These are phyloP conservation scores for Salminus brasiliensis DNA, from an alignment of 2,113 vertebrate genomes.

Conservation along the genomic window DNA sequence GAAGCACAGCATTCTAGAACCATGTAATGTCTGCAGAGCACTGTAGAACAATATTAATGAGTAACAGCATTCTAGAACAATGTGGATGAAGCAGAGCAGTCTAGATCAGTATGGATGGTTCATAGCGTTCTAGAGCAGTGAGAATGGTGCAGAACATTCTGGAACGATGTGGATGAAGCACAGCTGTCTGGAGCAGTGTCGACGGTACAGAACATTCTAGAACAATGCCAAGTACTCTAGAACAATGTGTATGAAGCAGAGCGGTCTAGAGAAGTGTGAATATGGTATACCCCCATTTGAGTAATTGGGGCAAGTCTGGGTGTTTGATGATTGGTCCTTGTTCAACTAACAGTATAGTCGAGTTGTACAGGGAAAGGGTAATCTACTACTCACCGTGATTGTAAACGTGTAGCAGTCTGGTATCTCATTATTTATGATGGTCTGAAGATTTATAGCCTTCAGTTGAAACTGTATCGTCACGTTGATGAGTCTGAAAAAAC, in stretches of 20 bases:
- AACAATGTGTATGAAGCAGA: too few relatives aligned
- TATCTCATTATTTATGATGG: constrained; percentile 93
- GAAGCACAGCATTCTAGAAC: neutral
- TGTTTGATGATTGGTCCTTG: neutral
- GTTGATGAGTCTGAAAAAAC: constrained; percentile 81
- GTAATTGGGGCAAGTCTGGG: too few relatives aligned
- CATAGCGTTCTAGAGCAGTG: neutral
- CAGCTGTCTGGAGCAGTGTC: neutral
- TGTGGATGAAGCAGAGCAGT: neutral
- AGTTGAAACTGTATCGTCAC: constrained; percentile 91
- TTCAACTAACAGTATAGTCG: too few relatives aligned
- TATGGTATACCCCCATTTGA: neutral
- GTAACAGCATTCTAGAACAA: neutral
- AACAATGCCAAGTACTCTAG: too few relatives aligned
- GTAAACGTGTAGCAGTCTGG: constrained; percentile 95
- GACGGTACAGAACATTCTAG: neutral
- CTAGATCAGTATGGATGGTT: neutral
- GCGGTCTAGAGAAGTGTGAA: neutral
- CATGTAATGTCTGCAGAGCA: neutral
- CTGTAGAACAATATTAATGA: too few relatives aligned
- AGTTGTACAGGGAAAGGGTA: neutral
- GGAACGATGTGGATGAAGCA: too few relatives aligned
- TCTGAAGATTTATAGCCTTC: constrained; percentile 95
- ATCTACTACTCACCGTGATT: constrained; percentile 78
- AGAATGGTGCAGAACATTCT: neutral